Evolutionary conservation across 1,140 invertebrate species (phyloP).

Genomic region (Lerema accius): DNA sequence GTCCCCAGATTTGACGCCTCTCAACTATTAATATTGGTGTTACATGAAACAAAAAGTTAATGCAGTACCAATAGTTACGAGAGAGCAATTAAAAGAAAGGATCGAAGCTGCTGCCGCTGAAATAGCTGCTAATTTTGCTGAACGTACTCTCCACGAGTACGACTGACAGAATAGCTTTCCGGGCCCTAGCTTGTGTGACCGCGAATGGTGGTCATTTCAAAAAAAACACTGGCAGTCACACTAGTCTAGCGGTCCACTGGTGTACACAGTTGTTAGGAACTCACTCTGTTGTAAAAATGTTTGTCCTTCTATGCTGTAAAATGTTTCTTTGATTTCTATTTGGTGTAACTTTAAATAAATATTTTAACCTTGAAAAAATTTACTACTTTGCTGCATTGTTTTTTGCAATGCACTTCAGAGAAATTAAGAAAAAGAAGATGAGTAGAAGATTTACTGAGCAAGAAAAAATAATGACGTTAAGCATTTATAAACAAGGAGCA

Average conservation of each 20-base stretch:
- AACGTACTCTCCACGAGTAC: too few relatives aligned
- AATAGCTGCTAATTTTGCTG: neutral
- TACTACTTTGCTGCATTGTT: slow-evolving; percentile 1
- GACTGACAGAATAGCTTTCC: too few relatives aligned
- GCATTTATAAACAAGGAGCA: slow-evolving; percentile 14
- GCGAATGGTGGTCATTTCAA: too few relatives aligned
- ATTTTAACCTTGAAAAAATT: slow-evolving; percentile 19
- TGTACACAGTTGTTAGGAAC: too few relatives aligned
- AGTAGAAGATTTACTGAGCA: slow-evolving; percentile 8
- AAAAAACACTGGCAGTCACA: too few relatives aligned
- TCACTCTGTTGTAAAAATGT: too few relatives aligned
- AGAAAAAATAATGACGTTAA: slow-evolving; percentile 20
- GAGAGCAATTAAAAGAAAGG: neutral
- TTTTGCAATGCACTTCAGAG: slow-evolving; percentile 9
- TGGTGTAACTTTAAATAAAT: too few relatives aligned
- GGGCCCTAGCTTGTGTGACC: too few relatives aligned
- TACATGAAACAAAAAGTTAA: slow-evolving; percentile 5
- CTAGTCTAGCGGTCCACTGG: too few relatives aligned
- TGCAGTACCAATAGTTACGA: neutral
- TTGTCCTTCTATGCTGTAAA: too few relatives aligned
- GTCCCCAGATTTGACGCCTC: neutral
- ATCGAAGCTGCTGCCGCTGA: too few relatives aligned
- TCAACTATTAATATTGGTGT: neutral
- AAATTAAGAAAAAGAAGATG: slow-evolving; percentile 1
- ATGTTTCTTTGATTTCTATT: too few relatives aligned